Conservation (phyloP, 1,140 invertebrate species). For the Cydia fagiglandana region DNA sequence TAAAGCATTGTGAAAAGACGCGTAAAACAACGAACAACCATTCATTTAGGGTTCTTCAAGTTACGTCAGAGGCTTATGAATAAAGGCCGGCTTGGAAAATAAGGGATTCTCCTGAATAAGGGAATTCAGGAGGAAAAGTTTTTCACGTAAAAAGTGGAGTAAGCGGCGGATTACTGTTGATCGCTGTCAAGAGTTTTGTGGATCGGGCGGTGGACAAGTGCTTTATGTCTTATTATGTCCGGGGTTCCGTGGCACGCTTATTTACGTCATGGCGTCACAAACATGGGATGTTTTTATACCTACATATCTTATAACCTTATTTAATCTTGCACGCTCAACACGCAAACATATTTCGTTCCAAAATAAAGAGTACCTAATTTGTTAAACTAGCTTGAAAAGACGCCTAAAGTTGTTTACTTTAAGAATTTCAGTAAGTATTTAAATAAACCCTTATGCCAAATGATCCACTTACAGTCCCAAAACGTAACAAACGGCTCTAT, state of each 20-base stretch:
- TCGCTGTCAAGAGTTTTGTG: conserved; percentile 67
- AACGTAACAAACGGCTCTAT: conserved; percentile 14
- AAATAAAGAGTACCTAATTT: background rate
- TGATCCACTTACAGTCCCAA: background rate
- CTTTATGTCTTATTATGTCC: conserved; percentile 42
- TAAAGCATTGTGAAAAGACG: conserved; percentile 73
- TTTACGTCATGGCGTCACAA: background rate
- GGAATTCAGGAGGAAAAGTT: conserved; percentile 64
- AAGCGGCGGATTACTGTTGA: conserved; percentile 66
- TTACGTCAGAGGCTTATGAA: conserved; percentile 74
- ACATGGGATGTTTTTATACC: background rate
- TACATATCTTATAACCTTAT: background rate
- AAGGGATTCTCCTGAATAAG: conserved; percentile 44
- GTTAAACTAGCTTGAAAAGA: background rate
- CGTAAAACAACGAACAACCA: conserved; percentile 77
- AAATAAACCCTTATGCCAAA: background rate
- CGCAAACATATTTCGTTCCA: background rate
- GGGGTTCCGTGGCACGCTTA: background rate
- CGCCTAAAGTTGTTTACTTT: background rate
- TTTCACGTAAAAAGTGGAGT: conserved; percentile 63
- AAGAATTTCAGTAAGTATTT: background rate
- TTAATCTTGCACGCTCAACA: background rate
- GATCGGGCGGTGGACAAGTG: conserved; percentile 50
- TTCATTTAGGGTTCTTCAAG: conserved; percentile 74
- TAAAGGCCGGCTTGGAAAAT: conserved; percentile 69